Percentiles rank a stretch among this genome's conserved stretches.
phyloP scores from a whole-genome alignment of 2,797 vertebrate species.

The Acipenser oxyrinchus region DNA sequence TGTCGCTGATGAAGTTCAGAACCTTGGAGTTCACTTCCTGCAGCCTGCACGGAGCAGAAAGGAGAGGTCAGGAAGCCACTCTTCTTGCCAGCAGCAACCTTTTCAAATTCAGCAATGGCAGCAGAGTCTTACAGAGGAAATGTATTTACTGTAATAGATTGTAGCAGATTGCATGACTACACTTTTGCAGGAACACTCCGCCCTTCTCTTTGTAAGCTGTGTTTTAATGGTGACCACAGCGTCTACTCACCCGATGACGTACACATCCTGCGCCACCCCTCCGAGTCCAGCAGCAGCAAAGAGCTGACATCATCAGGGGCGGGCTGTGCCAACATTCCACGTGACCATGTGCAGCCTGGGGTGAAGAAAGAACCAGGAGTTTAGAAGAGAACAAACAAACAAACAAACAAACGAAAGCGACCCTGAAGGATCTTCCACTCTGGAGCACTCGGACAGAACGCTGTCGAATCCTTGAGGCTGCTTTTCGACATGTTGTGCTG shows the following conservation, averaged over 20 bases:
- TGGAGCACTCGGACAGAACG: too few relatives aligned
- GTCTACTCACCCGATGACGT: slow-evolving; percentile 76
- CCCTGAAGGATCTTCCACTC: too few relatives aligned
- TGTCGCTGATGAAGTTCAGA: slow-evolving; percentile 71
- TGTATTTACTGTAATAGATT: background rate
- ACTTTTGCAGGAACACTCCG: too few relatives aligned
- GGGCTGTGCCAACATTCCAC: slow-evolving; percentile 88
- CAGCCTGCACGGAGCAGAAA: slow-evolving; percentile 54
- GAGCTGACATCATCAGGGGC: slow-evolving; percentile 68
- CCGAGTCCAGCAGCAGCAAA: slow-evolving; percentile 65
- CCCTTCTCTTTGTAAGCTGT: background rate
- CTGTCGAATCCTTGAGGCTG: too few relatives aligned
- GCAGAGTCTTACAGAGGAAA: background rate
- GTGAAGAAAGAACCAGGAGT: slow-evolving; percentile 32
- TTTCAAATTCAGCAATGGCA: background rate
- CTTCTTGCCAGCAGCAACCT: background rate
- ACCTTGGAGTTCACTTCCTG: slow-evolving; percentile 86
- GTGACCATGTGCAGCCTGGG: slow-evolving; percentile 80
- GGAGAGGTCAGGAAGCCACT: slow-evolving; percentile 6
- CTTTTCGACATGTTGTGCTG: too few relatives aligned
- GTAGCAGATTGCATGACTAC: too few relatives aligned
- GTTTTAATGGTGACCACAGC: background rate
- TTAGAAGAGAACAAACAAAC: slow-evolving; percentile 13
- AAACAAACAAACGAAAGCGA: too few relatives aligned
- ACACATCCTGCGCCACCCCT: slow-evolving; percentile 61